Conservation (phyloP, 2,888 invertebrate genomes). For the Leptinotarsa rubiginosa region DNA sequence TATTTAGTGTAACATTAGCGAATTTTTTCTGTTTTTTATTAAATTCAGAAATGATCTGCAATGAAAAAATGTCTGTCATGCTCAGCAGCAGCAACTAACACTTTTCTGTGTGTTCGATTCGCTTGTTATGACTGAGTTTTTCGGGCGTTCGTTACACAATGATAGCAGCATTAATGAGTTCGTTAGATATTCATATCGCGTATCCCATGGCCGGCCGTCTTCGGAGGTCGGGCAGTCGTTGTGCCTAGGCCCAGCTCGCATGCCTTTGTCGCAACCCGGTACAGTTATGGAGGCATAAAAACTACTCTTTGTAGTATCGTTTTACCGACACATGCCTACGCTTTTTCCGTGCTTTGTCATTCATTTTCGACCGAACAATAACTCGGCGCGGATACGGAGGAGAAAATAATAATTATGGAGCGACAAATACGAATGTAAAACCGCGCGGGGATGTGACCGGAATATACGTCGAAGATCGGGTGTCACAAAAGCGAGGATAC, state of each 20-base stretch:
- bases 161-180: slow-evolving; percentile 2
- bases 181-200: slow-evolving; percentile 33
- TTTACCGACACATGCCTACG: slow-evolving; percentile 38
- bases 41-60: too few species aligned
- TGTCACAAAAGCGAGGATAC: too few species aligned
- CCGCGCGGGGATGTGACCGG: neutral
- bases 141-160: neutral
- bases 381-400: neutral
- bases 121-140: neutral
- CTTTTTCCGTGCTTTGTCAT: slow-evolving; percentile 39
- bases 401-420: slow-evolving; percentile 11
- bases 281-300: slow-evolving; percentile 34
- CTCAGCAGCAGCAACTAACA: too few species aligned
- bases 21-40: too few species aligned
- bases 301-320: slow-evolving; percentile 37
- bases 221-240: slow-evolving; percentile 32
- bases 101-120: neutral
- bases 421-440: neutral
- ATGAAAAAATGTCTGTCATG: too few species aligned
- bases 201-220: slow-evolving; percentile 38
- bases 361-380: slow-evolving; percentile 32
- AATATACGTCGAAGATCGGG: neutral
- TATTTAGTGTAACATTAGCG: too few species aligned
- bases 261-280: slow-evolving; percentile 20
- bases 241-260: slow-evolving; percentile 21